Evolutionary conservation across 2,888 invertebrate genomes (phyloP).

Genomic region (Bursaphelenchus okinawaensis): DNA sequence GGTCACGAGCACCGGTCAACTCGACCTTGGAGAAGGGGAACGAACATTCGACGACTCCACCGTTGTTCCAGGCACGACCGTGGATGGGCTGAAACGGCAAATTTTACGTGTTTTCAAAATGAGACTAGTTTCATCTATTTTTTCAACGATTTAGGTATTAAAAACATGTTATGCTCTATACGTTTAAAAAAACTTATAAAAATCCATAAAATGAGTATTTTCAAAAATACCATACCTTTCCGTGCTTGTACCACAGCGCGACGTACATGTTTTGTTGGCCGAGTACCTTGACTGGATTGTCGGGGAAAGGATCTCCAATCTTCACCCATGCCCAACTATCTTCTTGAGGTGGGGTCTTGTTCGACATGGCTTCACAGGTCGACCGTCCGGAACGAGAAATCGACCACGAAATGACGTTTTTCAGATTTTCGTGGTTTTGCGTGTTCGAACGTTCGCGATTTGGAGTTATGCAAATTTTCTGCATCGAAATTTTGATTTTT

Average conservation of each 20-base stretch:
- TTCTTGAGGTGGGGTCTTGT: slow-evolving; percentile 27
- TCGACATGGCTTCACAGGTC: not conserved
- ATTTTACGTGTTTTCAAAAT: too few relatives aligned
- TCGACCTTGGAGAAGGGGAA: slow-evolving; percentile 37
- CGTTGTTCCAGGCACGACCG: slow-evolving; percentile 33
- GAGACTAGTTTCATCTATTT: too few relatives aligned
- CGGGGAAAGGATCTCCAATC: slow-evolving; percentile 33
- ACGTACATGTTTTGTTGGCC: slow-evolving; percentile 38
- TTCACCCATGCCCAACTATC: slow-evolving; percentile 32
- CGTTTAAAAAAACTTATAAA: not conserved
- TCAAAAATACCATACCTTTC: slow-evolving; percentile 8
- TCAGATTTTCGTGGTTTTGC: too few relatives aligned
- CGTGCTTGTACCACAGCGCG: slow-evolving; percentile 34
- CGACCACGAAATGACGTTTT: not conserved
- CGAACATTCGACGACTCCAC: slow-evolving; percentile 32
- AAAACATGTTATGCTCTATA: not conserved
- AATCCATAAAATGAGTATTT: too few relatives aligned
- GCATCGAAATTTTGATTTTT: too few relatives aligned
- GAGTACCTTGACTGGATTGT: slow-evolving; percentile 30
- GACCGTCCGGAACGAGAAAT: not conserved
- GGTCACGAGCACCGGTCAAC: slow-evolving; percentile 35
- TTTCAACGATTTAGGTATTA: too few relatives aligned
- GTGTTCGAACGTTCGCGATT: too few relatives aligned
- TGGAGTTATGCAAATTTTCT: too few relatives aligned
- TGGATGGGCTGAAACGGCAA: not conserved